Base-by-base conservation (phyloP, 2,888 invertebrate genomes). In the Microdon myrmicae region DNA sequence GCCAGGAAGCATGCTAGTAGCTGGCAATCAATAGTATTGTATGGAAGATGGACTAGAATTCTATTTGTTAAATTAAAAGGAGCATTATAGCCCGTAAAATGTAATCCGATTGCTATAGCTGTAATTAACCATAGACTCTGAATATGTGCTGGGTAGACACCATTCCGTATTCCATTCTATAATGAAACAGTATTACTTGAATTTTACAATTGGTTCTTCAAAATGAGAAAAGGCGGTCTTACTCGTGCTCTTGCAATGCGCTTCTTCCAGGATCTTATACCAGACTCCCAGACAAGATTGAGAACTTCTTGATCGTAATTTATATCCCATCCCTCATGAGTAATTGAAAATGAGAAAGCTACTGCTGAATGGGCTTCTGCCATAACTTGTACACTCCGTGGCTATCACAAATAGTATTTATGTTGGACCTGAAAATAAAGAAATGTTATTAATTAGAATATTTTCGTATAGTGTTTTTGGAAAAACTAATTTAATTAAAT, bases 301-400 rank as follows among this genome's bases (percentile, higher is more conserved):
- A 99, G 85, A 4, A 98, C 96, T 82, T 99, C 97, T 55, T 94
- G 87, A 79, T 99, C 97, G 78, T 98, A 96, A 81, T 97, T 94
- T 43, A 99, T 93, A 75, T 96, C 94, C 85, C 97, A 93, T 69
- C 99, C 99, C 78, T 99, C 99, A 78, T 97, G 97, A 66, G 96
- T 96, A 73, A 99, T 94, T 35, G 94, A 87, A 81, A 99, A 97
- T 45, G 95, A 94, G 80, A 98, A 97, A 66, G 96, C 97, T 67
- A 97, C 97, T 47, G 97, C 97, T 68, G 93, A 90, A 83, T 97
- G 97, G 70, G 97, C 97, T 90, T 98, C 97, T 75, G 97, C 97
- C 97, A 98, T 98, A 68, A 37, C 69, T 68, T 53, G 49, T 51
- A 4, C 13, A 28, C 53, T 8, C 31, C 8, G n/a, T 39, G 13